Evolutionary conservation across 2,888 invertebrate genomes (phyloP).

Genomic region (Podabrus alpinus): DNA sequence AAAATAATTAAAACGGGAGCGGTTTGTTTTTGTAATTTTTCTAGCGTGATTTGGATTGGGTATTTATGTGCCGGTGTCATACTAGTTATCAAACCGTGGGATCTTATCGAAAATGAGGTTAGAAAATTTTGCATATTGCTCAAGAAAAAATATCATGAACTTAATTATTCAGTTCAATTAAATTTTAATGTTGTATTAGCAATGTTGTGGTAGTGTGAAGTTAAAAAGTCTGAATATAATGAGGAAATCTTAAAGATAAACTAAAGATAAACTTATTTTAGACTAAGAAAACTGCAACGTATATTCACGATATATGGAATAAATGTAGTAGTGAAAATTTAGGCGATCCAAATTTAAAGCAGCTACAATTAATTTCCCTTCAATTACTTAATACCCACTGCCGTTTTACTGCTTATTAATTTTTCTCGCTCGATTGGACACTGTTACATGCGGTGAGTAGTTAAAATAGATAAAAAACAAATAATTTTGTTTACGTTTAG

Average conservation of each 20-base stretch:
- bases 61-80: not conserved
- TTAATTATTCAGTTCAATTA: too few species aligned
- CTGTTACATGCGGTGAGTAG: conserved; percentile 27
- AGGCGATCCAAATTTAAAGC: conserved; percentile 23
- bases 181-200: too few species aligned
- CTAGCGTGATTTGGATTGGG: not conserved
- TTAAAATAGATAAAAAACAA: not conserved
- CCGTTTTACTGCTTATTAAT: conserved; percentile 31
- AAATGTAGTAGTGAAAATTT: conserved; percentile 28
- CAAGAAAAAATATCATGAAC: too few species aligned
- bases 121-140: not conserved
- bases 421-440: conserved; percentile 35
- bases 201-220: too few species aligned
- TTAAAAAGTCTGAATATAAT: too few species aligned
- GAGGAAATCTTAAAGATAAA: too few species aligned
- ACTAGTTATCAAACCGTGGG: not conserved
- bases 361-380: conserved; percentile 33
- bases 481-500: not conserved
- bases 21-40: not conserved
- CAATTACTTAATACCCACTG: conserved; percentile 29
- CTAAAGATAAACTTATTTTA: conserved; percentile 18
- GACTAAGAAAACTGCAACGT: conserved; percentile 29
- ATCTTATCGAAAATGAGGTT: not conserved
- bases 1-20: not conserved
- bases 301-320: conserved; percentile 36